These are phyloP conservation scores for Periophthalmus modestus DNA, from an alignment of 2,113 vertebrate genomes.

Conservation along the genomic window DNA sequence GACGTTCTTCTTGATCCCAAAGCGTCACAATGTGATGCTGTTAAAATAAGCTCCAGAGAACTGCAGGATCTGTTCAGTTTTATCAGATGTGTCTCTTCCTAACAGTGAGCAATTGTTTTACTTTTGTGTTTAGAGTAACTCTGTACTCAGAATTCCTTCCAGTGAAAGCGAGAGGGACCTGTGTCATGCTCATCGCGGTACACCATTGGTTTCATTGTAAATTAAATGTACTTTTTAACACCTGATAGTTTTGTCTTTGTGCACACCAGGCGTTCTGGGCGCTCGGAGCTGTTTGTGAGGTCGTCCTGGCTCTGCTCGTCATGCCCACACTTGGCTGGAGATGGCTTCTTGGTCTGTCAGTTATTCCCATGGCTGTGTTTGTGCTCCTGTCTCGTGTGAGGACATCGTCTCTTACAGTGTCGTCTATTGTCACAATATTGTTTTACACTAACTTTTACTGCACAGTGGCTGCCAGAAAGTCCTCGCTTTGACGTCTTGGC, in stretches of 20 bases:
- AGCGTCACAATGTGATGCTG: too few relatives aligned
- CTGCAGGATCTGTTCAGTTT: too few relatives aligned
- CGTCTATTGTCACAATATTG: background rate
- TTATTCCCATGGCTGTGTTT: constrained; percentile 82
- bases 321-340: constrained; percentile 94
- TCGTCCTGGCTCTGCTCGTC: constrained; percentile 85
- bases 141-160: constrained; percentile 93
- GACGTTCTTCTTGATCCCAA: too few relatives aligned
- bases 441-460: background rate
- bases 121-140: constrained; percentile 78
- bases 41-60: too few relatives aligned
- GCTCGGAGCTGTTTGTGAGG: constrained; percentile 86
- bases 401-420: constrained; percentile 42
- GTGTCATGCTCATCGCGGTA: constrained; percentile 88
- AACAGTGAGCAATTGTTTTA: background rate
- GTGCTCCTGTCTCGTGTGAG: constrained; percentile 84
- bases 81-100: too few relatives aligned
- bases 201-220: constrained; percentile 3
- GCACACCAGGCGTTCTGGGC: constrained; percentile 88
- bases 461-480: constrained; percentile 91
- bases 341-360: constrained; percentile 88
- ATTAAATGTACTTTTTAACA: background rate
- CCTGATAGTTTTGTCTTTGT: too few relatives aligned
- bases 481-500: constrained; percentile 86
- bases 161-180: constrained; percentile 85